Evolutionary conservation across 2,797 vertebrate species (phyloP).

Genomic region (Muscicapa striata): DNA sequence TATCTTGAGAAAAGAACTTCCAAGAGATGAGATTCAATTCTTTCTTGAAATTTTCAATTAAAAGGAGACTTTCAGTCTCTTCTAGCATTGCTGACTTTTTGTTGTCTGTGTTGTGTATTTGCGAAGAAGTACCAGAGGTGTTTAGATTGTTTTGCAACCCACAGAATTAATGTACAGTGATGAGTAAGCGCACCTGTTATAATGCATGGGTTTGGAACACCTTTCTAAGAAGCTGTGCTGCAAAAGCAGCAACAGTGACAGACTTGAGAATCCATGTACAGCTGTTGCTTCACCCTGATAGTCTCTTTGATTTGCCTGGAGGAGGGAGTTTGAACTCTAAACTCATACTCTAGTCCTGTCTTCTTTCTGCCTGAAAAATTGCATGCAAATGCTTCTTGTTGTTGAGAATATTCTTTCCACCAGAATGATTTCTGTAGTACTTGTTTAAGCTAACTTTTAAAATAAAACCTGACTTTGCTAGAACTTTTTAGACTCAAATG

Average conservation of each 20-base stretch:
- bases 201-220: not conserved
- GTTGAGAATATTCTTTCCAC: not conserved
- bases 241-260: not conserved
- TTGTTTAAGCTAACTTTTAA: not conserved
- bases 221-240: not conserved
- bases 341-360: not conserved
- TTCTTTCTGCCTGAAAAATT: not conserved
- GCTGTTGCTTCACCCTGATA: not conserved
- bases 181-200: not conserved
- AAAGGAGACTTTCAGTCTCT: not conserved
- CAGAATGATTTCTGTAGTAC: not conserved
- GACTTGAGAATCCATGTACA: not conserved
- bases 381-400: not conserved
- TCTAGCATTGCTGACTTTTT: not conserved
- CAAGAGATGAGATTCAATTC: not conserved
- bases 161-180: not conserved
- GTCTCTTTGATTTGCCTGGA: not conserved
- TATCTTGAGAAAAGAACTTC: not conserved
- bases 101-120: not conserved
- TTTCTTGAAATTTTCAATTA: not conserved
- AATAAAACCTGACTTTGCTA: not conserved
- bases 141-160: not conserved
- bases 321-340: not conserved
- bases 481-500: not conserved
- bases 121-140: not conserved